Evolutionary conservation across 1,140 invertebrate species (phyloP).

Genomic region (Drusus annulatus): DNA sequence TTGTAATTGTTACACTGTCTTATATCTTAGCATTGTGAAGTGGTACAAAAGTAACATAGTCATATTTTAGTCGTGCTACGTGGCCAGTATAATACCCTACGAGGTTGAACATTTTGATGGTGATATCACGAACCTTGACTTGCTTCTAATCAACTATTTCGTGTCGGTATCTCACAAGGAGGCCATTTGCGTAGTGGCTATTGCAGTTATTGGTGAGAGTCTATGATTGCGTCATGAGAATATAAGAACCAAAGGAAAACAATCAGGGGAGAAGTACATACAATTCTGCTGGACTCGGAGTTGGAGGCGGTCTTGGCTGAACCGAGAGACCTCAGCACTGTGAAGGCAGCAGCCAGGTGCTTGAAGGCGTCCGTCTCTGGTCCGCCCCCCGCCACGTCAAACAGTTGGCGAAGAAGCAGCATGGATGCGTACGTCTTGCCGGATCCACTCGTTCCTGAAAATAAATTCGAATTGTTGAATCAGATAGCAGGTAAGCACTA

Average conservation of each 20-base stretch:
- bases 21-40: too few relatives aligned
- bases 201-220: too few relatives aligned
- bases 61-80: too few relatives aligned
- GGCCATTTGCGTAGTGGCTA: too few relatives aligned
- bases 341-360: constrained; percentile 94
- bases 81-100: too few relatives aligned
- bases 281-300: constrained; percentile 94
- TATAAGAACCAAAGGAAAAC: neutral
- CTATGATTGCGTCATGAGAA: neutral
- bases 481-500: too few relatives aligned
- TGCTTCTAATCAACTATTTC: too few relatives aligned
- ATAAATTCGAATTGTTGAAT: neutral
- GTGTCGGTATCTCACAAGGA: too few relatives aligned
- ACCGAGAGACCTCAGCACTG: constrained; percentile 91
- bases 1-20: too few relatives aligned
- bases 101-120: too few relatives aligned
- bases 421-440: constrained; percentile 96
- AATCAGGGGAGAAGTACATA: constrained; percentile 64
- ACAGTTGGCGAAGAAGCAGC: constrained; percentile 90
- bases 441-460: constrained; percentile 89
- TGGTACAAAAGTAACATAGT: too few relatives aligned
- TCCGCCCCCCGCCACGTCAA: constrained; percentile 93
- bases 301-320: constrained; percentile 92
- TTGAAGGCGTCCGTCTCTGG: constrained; percentile 97
- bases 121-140: too few relatives aligned